These are phyloP conservation scores for Pteropus rufus DNA, from an alignment of 2,797 vertebrate genomes.

Conservation along the genomic window DNA sequence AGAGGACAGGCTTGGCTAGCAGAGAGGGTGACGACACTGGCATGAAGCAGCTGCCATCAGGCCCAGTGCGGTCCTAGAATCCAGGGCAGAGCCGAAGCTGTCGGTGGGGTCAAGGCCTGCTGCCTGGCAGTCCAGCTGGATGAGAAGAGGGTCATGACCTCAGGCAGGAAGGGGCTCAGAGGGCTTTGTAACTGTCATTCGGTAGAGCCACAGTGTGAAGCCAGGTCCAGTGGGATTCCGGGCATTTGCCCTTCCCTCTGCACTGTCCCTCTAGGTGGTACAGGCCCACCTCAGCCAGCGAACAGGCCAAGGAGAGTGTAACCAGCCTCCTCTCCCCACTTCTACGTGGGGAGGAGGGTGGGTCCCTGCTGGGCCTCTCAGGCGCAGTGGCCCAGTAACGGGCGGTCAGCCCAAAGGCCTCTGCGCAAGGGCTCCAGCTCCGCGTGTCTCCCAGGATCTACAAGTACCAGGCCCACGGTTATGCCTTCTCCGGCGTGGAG, in stretches of 20 bases:
- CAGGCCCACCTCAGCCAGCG: not conserved
- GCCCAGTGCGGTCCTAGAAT: not conserved
- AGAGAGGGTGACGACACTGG: not conserved
- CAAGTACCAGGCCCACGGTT: conserved; percentile 97
- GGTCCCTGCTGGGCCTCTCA: not conserved
- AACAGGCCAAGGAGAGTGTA: not conserved
- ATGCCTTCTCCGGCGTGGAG: conserved; percentile 95
- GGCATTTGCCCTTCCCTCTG: not conserved
- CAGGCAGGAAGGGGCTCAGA: not conserved
- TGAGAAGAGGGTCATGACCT: not conserved
- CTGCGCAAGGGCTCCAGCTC: not conserved
- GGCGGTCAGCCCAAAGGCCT: not conserved
- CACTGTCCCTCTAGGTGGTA: not conserved
- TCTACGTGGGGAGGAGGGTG: not conserved
- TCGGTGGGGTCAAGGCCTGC: rapidly evolving
- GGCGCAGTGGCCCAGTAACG: not conserved
- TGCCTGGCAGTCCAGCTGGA: not conserved
- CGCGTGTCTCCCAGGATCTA: conserved; percentile 88
- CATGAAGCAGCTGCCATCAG: not conserved
- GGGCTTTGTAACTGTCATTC: not conserved
- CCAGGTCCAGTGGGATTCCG: not conserved
- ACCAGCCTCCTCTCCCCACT: not conserved
- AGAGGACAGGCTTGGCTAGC: not conserved
- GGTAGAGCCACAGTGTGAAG: not conserved
- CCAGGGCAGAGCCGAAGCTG: not conserved